Base-by-base conservation (phyloP, 2,797 vertebrate species). In the Coregonus ussuriensis region DNA sequence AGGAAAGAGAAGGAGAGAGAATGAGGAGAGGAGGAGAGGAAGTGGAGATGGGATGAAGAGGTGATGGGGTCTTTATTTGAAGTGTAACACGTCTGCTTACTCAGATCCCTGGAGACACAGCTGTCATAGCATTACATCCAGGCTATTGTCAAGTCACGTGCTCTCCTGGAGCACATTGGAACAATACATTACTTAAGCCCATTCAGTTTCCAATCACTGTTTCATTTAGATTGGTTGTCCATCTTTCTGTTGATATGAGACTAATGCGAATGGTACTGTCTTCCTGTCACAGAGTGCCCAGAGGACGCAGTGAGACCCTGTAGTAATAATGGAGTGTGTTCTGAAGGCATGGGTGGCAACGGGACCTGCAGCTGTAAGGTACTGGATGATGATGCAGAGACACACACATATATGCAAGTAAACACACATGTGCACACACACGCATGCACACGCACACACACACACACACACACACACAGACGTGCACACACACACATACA, bases 301-400 rank as follows among this genome's bases (percentile, higher is more conserved):
- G 96, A 94, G 29, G 90, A 90, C n/a, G 93, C 94, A 0, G 67
- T 15, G 0, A 79, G 75, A 0, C 96, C 96, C 0, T 99, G 98
- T 88, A 95, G 66, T 0, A 78, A 84, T 81, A 92, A 93, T 65
- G 97, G 97, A 3, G 13, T 0, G 18, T 99, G 98, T 54, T 95
- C 91, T 0, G 95, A 98, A 0, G 96, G 96, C 11, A 86, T 95
- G 11, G 89, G 91, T 1, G 97, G 98, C 1, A 91, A 96, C 0
- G 97, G 98, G 62, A 95, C 89, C 0, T 99, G 98, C 78, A 91
- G 71, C 73, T 99, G 98, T 85, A 92, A 93, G 91, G 97, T 98
- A 89, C 0, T 0, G 70, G 13, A 47, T 29, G 1, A 47, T 7
- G 41, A 67, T 47, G 35, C 47, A 71, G 15, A 71, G 29, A 71